Conservation (phyloP, 2,113 vertebrate species). For the Ploceus nigricollis region DNA sequence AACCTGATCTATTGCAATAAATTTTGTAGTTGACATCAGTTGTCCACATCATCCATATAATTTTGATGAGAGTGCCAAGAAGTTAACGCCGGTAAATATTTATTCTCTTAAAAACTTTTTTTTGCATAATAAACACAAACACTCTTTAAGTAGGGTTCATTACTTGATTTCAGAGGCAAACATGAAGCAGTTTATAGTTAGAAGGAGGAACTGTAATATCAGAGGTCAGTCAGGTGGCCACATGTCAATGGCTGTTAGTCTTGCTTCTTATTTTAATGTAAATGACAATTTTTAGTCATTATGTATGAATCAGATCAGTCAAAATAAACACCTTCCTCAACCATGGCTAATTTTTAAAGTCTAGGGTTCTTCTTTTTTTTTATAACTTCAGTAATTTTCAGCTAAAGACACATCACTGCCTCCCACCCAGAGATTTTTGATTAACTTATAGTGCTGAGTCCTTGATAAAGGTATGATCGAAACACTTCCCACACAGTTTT, state of each 20-base stretch:
- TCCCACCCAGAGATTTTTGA: background rate
- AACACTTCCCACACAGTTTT: background rate
- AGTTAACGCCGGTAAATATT: background rate
- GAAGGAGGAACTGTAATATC: background rate
- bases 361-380: background rate
- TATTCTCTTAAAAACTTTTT: background rate
- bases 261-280: background rate
- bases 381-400: background rate
- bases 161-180: background rate
- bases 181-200: background rate
- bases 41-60: background rate
- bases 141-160: background rate
- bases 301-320: background rate
- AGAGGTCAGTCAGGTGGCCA: background rate
- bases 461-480: background rate
- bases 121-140: background rate
- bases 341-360: background rate
- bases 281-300: background rate
- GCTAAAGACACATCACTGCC: background rate
- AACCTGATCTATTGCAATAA: background rate
- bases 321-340: background rate
- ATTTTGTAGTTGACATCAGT: background rate
- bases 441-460: background rate
- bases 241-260: background rate
- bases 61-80: background rate